Percentiles rank a stretch among this genome's conserved stretches.
These are phyloP conservation scores for Eupristina koningsbergeri DNA, from an alignment of 1,140 invertebrate genomes.

Conservation along the genomic window DNA sequence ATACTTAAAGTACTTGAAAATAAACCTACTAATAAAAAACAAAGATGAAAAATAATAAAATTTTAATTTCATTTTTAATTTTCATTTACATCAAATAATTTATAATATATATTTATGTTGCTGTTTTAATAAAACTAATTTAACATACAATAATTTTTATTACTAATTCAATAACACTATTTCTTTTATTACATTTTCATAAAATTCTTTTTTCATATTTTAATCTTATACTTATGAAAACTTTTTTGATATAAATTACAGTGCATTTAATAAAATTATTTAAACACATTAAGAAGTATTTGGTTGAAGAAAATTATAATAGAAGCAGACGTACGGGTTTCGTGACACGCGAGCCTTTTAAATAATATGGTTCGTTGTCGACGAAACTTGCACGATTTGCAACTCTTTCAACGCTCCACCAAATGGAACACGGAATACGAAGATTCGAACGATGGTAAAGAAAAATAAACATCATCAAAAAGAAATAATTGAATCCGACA, in stretches of 20 bases:
- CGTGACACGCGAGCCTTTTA: conserved; percentile 83
- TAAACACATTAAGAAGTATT: neutral
- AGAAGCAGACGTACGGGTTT: conserved; percentile 80
- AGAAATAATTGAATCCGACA: too few species aligned
- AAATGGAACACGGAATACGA: neutral
- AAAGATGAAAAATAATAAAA: too few species aligned
- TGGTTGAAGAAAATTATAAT: conserved; percentile 31
- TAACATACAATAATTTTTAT: too few species aligned
- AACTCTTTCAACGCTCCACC: conserved; percentile 63
- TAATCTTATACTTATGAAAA: neutral
- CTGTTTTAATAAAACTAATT: too few species aligned
- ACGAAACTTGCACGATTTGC: conserved; percentile 90
- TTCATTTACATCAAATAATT: too few species aligned
- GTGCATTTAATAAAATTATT: neutral
- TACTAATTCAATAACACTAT: too few species aligned
- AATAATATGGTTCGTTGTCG: conserved; percentile 86
- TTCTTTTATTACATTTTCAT: too few species aligned
- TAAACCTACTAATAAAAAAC: too few species aligned
- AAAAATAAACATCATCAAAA: neutral
- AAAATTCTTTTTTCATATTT: too few species aligned
- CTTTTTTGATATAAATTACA: neutral
- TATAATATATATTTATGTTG: too few species aligned
- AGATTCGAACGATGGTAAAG: neutral
- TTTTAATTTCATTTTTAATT: too few species aligned
- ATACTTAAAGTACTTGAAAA: too few species aligned